These are phyloP conservation scores for Tretioscincus oriximinensis DNA, from an alignment of 2,113 vertebrate species.

Conservation along the genomic window DNA sequence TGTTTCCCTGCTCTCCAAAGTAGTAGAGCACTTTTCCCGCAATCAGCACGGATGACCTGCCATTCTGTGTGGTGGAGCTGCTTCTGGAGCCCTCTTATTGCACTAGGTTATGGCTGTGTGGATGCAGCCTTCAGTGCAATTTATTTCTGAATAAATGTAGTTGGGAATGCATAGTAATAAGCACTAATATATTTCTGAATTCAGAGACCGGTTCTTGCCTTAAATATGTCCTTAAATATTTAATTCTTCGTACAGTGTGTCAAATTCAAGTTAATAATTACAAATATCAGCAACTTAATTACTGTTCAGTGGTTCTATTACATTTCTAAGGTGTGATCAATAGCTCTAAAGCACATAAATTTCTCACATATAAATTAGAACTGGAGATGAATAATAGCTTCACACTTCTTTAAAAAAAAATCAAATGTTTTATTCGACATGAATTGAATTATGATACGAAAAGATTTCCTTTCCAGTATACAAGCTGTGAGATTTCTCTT, in stretches of 20 bases:
- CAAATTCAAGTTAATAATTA: not conserved
- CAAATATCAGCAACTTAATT: not conserved
- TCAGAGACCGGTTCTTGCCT: not conserved
- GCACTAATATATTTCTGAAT: not conserved
- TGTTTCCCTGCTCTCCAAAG: too few species aligned
- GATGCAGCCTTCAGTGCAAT: too few species aligned
- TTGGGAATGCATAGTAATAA: not conserved
- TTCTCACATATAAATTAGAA: constrained; percentile 6
- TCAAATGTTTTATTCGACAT: constrained; percentile 15
- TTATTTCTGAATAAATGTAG: too few species aligned
- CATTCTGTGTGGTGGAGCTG: too few species aligned
- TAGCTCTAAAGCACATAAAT: not conserved
- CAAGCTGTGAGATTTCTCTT: too few species aligned
- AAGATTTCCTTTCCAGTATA: not conserved
- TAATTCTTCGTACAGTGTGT: not conserved
- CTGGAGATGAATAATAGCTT: constrained; percentile 2
- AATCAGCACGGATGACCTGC: too few species aligned
- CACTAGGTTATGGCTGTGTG: too few species aligned
- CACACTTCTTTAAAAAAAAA: not conserved
- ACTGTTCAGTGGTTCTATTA: not conserved
- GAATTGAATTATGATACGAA: constrained; percentile 1
- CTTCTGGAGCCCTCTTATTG: too few species aligned
- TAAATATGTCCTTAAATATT: not conserved
- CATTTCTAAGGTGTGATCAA: not conserved
- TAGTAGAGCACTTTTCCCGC: too few species aligned